A percentile compares a stretch with the other conserved stretches of the same genome.
phyloP scores from a whole-genome alignment of 2,888 invertebrate genomes.

The Busseola fusca region DNA sequence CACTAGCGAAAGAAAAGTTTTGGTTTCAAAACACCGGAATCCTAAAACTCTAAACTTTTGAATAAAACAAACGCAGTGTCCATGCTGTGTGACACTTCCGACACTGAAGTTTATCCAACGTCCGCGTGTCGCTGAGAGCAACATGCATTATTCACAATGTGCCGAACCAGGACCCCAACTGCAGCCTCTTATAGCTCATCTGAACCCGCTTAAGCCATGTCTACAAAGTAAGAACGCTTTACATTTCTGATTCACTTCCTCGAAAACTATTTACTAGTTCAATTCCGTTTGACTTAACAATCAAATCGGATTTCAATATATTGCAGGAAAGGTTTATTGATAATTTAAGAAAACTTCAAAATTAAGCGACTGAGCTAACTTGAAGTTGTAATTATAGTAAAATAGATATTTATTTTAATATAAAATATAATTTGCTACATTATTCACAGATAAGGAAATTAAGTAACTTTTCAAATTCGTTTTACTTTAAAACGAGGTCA shows the following conservation, averaged over 20 bases:
- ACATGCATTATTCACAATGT: constrained; percentile 66
- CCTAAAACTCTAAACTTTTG: constrained; percentile 1
- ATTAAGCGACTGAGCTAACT: no score
- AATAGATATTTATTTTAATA: no score
- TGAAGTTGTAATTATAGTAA: no score
- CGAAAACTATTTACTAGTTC: constrained; percentile 38
- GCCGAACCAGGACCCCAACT: constrained; percentile 45
- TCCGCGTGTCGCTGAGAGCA: constrained; percentile 45
- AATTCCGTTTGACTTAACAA: constrained; percentile 15
- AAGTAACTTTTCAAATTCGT: no score
- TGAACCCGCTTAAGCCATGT: constrained; percentile 7
- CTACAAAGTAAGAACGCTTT: constrained; percentile 54
- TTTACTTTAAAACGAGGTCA: no score
- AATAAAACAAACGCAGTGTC: constrained; percentile 17
- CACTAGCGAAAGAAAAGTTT: neutral
- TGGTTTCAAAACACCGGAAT: constrained; percentile 6
- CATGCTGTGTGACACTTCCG: neutral
- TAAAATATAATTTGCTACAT: no score
- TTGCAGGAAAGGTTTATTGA: neutral
- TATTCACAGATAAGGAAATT: no score
- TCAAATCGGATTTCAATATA: constrained; percentile 26
- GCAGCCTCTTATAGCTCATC: constrained; percentile 19
- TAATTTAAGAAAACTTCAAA: no score
- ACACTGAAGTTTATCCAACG: constrained; percentile 48
- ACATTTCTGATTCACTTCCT: constrained; percentile 53